phyloP scores from a whole-genome alignment of 2,113 vertebrate species.

The Thryonomys swinderianus region DNA sequence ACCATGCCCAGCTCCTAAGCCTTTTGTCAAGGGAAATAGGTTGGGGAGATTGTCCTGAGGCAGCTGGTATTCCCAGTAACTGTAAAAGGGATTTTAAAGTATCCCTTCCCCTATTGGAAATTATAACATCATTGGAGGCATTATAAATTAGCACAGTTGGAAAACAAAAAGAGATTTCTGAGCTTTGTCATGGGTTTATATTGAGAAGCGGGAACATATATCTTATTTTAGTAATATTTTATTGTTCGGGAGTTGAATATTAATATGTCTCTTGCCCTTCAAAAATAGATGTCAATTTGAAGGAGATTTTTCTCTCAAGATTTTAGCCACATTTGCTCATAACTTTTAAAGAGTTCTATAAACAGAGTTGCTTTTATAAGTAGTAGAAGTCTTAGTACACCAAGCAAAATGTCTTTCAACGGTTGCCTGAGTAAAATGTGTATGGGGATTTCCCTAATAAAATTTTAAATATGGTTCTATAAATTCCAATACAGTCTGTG shows the following conservation, averaged over 20 bases:
- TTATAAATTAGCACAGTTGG: slow-evolving; percentile 56
- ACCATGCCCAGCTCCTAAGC: not conserved
- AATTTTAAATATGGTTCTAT: slow-evolving; percentile 69
- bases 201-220: slow-evolving; percentile 47
- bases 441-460: slow-evolving; percentile 69
- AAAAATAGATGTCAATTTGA: slow-evolving; percentile 58
- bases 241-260: slow-evolving; percentile 45
- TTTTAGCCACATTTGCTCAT: slow-evolving; percentile 52
- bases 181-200: slow-evolving; percentile 39
- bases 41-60: slow-evolving; percentile 59
- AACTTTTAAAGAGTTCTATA: slow-evolving; percentile 66
- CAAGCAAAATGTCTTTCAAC: slow-evolving; percentile 35
- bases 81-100: slow-evolving; percentile 60
- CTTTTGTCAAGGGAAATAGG: slow-evolving; percentile 84
- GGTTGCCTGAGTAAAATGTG: slow-evolving; percentile 32
- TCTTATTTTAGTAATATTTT: slow-evolving; percentile 27
- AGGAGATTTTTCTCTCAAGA: slow-evolving; percentile 58
- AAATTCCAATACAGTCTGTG: slow-evolving; percentile 64
- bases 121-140: slow-evolving; percentile 35
- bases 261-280: slow-evolving; percentile 22
- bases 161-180: slow-evolving; percentile 15
- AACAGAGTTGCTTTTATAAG: slow-evolving; percentile 65
- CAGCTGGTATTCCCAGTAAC: slow-evolving; percentile 35
- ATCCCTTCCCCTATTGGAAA: slow-evolving; percentile 63
- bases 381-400: slow-evolving; percentile 45